Evolutionary conservation across 2,113 vertebrate species (phyloP), one percentile per base, ranked within the genome.

Genomic region (Atlantisia rogersi): DNA sequence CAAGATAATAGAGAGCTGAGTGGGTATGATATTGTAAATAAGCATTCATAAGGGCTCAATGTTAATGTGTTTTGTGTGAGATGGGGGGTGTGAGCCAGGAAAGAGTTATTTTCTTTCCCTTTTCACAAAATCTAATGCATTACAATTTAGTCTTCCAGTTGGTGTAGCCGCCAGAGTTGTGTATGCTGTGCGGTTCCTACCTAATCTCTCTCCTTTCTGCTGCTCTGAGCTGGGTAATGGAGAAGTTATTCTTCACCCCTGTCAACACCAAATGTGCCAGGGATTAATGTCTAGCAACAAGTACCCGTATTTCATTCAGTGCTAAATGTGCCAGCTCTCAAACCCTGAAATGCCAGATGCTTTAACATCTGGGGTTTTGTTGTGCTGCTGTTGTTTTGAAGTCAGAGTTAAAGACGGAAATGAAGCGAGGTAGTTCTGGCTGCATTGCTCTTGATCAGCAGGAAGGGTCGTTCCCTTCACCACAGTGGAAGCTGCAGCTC

Each of bases 191-290:
- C 50, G 28, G 15, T 10, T 28, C 16, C 2, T 63, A 40, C 20
- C 29, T 79, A 39, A 73, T 53, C 5, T 62, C 28, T 70, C 42
- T 81, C 40, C 48, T 59, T 39, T 48, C 53, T 1, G 4, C 58
- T 91, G 39, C n/a, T 74, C 65, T 87, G 77, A 64, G 10, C 13
- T 75, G 56, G 9, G 63, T 62, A 68, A 82, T 11, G 29, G 75
- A 25, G 13, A 71, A 82, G 6, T n/a, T 71, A 42, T 35, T 92
- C 42, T 80, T 81, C 77, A 75, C 68, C 12, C 7, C 17, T 5
- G 2, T 64, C 53, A 44, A 50, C 74, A 44, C 68, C 37, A n/a
- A 48, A 56, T 84, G 71, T 35, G 19, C 39, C 0, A 0, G 53
- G 14, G 53, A 82, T 85, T 65, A 50, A 40, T 59, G 11, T 37